Conservation (phyloP, 2,797 vertebrate genomes). For the Lithobates pipiens region DNA sequence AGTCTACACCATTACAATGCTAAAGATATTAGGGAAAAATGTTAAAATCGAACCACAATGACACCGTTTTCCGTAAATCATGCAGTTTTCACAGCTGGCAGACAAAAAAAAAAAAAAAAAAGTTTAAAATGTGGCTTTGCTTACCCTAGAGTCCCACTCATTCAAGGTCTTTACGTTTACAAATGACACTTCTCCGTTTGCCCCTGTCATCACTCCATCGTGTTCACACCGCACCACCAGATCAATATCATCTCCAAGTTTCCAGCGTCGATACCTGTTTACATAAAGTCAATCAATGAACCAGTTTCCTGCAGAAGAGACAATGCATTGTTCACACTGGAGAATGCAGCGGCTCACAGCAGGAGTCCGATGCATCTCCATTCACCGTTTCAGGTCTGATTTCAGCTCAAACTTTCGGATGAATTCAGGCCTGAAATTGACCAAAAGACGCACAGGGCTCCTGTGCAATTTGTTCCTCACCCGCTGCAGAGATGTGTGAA, state of each 20-base stretch:
- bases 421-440: no score
- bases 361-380: no score
- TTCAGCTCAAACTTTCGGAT: no score
- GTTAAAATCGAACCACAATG: no score
- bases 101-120: background rate
- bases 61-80: no score
- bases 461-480: no score
- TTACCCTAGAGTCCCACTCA: constrained; percentile 98
- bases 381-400: no score
- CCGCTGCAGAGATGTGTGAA: no score
- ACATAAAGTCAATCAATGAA: background rate
- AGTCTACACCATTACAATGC: constrained; percentile 97
- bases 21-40: constrained; percentile 63
- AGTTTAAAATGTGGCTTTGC: constrained; percentile 54
- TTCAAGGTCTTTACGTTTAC: constrained; percentile 97
- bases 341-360: no score
- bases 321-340: background rate
- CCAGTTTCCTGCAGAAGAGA: background rate
- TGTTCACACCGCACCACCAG: constrained; percentile 97
- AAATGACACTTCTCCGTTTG: constrained; percentile 96
- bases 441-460: no score
- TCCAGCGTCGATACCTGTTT: constrained; percentile 94
- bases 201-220: constrained; percentile 96
- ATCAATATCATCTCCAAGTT: constrained; percentile 97
- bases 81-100: background rate